phyloP scores from a whole-genome alignment of 2,888 invertebrate genomes.

The Mamestra brassicae region DNA sequence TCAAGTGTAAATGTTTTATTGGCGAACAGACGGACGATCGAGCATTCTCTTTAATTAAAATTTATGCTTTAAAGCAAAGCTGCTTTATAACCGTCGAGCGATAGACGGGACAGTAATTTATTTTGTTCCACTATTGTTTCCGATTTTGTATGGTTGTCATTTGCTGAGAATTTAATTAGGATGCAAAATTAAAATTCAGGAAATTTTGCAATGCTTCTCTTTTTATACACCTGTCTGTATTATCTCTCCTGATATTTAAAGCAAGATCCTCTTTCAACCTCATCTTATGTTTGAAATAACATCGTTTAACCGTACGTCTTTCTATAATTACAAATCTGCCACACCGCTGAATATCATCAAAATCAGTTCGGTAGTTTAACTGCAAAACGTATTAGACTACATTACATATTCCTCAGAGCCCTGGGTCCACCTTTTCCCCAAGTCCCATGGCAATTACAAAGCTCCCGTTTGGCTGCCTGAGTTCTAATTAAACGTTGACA shows the following conservation, averaged over 20 bases:
- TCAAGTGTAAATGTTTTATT: conserved; percentile 50
- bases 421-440: background rate
- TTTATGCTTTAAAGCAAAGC: conserved; percentile 40
- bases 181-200: background rate
- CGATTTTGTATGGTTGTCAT: conserved; percentile 5
- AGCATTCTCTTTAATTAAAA: conserved; percentile 50
- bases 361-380: background rate
- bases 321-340: background rate
- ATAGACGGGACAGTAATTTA: conserved; percentile 23
- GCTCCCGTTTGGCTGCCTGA: conserved; percentile 25
- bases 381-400: background rate
- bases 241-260: too few relatives aligned
- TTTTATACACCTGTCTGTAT: too few relatives aligned
- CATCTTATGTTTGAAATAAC: background rate
- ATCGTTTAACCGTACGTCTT: background rate
- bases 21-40: conserved; percentile 31
- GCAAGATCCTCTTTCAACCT: background rate
- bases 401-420: background rate
- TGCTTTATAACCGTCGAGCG: conserved; percentile 34
- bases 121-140: conserved; percentile 26
- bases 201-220: background rate
- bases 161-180: background rate
- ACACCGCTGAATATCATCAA: background rate
- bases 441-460: conserved; percentile 46
- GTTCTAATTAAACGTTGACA: conserved; percentile 50